A percentile compares a stretch with the other conserved stretches of the same genome.
These are phyloP conservation scores for Vanacampus margaritifer DNA, from an alignment of 2,113 vertebrate genomes.

Conservation along the genomic window DNA sequence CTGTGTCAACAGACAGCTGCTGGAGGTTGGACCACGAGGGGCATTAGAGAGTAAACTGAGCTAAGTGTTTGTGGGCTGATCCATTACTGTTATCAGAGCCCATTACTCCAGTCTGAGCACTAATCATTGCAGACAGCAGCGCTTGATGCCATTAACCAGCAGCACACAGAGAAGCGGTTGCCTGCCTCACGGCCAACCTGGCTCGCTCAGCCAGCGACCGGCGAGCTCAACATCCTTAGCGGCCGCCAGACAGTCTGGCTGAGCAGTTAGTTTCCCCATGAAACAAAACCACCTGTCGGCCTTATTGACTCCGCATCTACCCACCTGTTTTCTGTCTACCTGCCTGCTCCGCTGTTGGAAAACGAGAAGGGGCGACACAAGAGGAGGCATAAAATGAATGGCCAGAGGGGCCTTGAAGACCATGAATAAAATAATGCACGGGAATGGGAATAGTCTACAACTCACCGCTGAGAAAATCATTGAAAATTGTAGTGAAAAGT, in stretches of 20 bases:
- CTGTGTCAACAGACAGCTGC: constrained; percentile 60
- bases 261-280: constrained; percentile 25
- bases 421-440: constrained; percentile 12
- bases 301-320: constrained; percentile 33
- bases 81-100: constrained; percentile 75
- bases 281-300: constrained; percentile 26
- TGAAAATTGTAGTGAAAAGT: constrained; percentile 5
- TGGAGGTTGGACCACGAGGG: constrained; percentile 57
- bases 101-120: constrained; percentile 65
- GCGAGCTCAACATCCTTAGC: constrained; percentile 16
- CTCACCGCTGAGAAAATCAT: constrained; percentile 10
- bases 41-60: constrained; percentile 72
- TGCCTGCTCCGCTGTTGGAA: constrained; percentile 5
- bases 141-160: constrained; percentile 72
- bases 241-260: constrained; percentile 22
- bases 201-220: constrained; percentile 18
- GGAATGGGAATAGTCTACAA: constrained; percentile 8
- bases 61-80: constrained; percentile 74
- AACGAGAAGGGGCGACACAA: constrained; percentile 8
- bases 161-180: constrained; percentile 40
- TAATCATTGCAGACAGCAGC: constrained; percentile 73
- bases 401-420: constrained; percentile 12
- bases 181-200: constrained; percentile 41
- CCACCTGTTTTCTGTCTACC: constrained; percentile 25
- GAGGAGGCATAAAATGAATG: constrained; percentile 8